A percentile compares a stretch with the other conserved stretches of the same genome.
Conservation (phyloP, 2,797 vertebrate species). For the Neomorphus geoffroyi region DNA sequence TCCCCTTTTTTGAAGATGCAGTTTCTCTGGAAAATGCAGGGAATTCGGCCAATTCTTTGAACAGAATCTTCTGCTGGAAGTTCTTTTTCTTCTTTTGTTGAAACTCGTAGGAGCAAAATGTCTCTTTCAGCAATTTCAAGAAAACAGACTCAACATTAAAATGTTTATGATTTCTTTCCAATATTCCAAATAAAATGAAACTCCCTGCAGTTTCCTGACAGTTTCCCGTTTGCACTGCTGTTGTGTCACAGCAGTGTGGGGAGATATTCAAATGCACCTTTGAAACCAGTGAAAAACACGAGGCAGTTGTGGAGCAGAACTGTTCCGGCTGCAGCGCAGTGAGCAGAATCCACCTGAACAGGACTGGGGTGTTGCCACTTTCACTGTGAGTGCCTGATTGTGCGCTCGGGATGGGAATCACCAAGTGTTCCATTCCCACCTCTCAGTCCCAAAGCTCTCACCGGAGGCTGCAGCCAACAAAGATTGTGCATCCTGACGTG, state of each 20-base stretch:
- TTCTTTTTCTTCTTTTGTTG: not conserved
- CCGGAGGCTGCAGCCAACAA: no score
- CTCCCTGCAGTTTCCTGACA: not conserved
- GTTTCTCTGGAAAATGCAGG: not conserved
- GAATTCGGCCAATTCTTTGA: not conserved
- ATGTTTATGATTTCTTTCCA: not conserved
- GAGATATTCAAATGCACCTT: not conserved
- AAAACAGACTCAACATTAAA: not conserved
- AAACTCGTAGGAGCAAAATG: not conserved
- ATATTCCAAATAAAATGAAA: not conserved
- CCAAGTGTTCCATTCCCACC: fast-evolving
- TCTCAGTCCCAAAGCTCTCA: not conserved
- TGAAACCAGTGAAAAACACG: not conserved
- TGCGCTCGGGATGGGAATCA: not conserved
- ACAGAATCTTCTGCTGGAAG: not conserved
- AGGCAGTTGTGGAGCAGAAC: not conserved
- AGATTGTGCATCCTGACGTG: not conserved
- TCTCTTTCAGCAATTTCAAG: not conserved
- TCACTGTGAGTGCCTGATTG: not conserved
- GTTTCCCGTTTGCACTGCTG: not conserved
- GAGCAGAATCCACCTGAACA: not conserved
- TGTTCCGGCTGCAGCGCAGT: not conserved
- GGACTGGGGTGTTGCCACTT: not conserved
- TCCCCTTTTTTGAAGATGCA: not conserved
- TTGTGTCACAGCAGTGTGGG: not conserved